These are phyloP conservation scores for Anhinga anhinga DNA, from an alignment of 2,113 vertebrate genomes.

Conservation along the genomic window DNA sequence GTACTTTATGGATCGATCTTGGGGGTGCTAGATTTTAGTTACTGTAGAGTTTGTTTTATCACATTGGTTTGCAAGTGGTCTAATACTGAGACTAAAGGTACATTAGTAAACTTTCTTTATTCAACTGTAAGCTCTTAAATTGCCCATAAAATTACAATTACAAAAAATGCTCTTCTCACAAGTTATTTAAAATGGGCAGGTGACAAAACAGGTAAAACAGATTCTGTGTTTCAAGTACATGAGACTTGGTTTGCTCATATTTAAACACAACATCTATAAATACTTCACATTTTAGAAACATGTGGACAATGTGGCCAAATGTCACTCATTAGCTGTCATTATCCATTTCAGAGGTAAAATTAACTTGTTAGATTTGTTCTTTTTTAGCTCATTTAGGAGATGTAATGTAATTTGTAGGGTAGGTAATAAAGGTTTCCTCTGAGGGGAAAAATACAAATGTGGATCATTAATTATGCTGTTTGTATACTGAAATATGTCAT, in stretches of 20 bases:
- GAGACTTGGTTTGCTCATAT: not conserved
- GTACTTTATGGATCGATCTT: not conserved
- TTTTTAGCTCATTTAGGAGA: not conserved
- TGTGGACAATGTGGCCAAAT: not conserved
- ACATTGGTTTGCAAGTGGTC: accelerated
- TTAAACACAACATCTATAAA: not conserved
- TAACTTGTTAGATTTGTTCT: not conserved
- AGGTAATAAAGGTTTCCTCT: not conserved
- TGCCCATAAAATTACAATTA: not conserved
- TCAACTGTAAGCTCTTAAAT: not conserved
- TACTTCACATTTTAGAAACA: not conserved
- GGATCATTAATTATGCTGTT: not conserved
- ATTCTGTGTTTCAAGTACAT: not conserved
- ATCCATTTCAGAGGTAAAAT: not conserved
- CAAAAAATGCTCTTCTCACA: not conserved
- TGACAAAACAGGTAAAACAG: not conserved
- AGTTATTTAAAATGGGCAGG: not conserved
- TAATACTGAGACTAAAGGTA: not conserved
- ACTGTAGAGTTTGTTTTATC: not conserved
- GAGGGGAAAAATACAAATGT: not conserved
- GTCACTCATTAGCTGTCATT: not conserved
- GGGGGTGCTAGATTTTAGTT: not conserved
- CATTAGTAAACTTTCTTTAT: not conserved
- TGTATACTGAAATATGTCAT: not conserved
- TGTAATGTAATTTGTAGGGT: not conserved